A percentile compares a stretch with the other conserved stretches of the same genome.
Conservation (phyloP, 2,888 invertebrate species). For the Autographa pulchrina region DNA sequence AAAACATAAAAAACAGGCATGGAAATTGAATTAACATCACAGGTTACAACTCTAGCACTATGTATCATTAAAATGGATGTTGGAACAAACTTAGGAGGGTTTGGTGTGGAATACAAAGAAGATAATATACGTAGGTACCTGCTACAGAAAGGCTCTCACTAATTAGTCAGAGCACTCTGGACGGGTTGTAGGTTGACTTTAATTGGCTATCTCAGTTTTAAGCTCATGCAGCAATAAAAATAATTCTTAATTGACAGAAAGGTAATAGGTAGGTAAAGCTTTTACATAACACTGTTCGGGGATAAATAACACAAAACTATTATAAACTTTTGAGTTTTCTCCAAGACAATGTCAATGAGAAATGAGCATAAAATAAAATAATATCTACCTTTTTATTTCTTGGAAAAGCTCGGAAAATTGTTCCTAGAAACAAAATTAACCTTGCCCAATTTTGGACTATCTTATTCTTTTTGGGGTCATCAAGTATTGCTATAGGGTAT, state of each 20-base stretch:
- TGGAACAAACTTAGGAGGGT: constrained; percentile 22
- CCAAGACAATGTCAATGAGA: neutral
- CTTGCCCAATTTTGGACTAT: neutral
- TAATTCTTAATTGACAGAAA: constrained; percentile 22
- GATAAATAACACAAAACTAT: neutral
- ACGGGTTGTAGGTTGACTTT: constrained; percentile 2
- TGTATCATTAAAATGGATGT: constrained; percentile 55
- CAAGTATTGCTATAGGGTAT: neutral
- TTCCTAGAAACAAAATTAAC: neutral
- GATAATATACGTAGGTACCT: neutral
- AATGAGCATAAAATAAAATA: no score
- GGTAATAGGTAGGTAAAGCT: neutral
- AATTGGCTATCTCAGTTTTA: constrained; percentile 4
- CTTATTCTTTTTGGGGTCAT: neutral
- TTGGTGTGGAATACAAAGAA: constrained; percentile 30
- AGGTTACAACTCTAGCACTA: constrained; percentile 47
- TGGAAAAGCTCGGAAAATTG: no score
- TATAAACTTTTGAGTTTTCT: neutral
- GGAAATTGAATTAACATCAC: constrained; percentile 48
- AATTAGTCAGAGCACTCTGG: constrained; percentile 11
- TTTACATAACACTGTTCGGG: neutral
- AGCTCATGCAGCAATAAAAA: constrained; percentile 31
- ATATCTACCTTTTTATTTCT: no score
- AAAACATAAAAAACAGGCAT: constrained; percentile 53
- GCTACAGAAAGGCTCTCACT: neutral